These are phyloP conservation scores for Leucosticte australis DNA, from an alignment of 2,113 vertebrate genomes.

Conservation along the genomic window DNA sequence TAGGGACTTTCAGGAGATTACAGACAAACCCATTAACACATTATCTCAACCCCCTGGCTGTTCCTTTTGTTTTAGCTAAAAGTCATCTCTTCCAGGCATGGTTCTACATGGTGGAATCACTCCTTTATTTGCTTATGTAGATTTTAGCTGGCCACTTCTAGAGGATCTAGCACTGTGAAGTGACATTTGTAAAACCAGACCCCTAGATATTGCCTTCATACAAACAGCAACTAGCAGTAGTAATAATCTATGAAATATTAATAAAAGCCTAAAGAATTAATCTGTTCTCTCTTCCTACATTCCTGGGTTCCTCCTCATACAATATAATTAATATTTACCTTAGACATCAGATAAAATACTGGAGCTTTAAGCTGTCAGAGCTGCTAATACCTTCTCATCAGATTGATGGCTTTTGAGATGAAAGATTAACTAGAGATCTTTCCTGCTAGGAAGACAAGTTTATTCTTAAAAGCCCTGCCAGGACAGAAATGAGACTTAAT, in stretches of 20 bases:
- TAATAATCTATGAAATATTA: background rate
- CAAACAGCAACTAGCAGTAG: background rate
- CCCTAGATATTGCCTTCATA: background rate
- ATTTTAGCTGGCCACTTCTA: background rate
- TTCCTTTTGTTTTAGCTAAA: background rate
- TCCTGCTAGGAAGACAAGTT: background rate
- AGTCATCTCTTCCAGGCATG: background rate
- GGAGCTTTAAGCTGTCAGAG: background rate
- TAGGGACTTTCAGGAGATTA: background rate
- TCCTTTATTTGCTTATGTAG: background rate
- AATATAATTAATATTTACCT: background rate
- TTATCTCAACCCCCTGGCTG: background rate
- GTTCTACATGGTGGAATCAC: background rate
- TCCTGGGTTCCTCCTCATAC: background rate
- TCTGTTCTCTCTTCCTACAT: background rate
- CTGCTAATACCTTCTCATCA: background rate
- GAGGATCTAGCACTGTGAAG: background rate
- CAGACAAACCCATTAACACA: background rate
- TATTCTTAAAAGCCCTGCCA: background rate
- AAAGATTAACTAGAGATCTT: background rate
- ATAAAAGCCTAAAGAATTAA: background rate
- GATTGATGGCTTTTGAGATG: background rate
- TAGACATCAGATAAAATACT: background rate
- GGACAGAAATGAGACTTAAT: background rate
- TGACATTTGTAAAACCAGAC: background rate